phyloP scores from a whole-genome alignment of 2,888 invertebrate species.

The Dinocampus coccinellae region DNA sequence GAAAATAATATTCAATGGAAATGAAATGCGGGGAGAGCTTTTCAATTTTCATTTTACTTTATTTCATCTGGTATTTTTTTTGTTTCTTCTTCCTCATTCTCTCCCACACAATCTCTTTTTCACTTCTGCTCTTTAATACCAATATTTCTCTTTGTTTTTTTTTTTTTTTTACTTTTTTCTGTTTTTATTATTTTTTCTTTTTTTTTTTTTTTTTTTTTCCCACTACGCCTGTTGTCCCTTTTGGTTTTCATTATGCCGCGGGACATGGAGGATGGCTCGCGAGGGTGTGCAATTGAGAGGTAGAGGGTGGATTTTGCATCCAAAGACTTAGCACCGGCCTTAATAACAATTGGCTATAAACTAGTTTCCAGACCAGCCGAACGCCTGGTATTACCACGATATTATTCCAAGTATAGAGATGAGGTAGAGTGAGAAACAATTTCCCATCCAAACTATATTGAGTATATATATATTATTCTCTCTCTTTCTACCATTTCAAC shows the following conservation, averaged over 20 bases:
- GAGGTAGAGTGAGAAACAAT: constrained; percentile 34
- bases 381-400: constrained; percentile 58
- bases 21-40: constrained; percentile 14
- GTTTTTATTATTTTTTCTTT: constrained; percentile 5
- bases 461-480: background rate
- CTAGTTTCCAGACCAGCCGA: constrained; percentile 51
- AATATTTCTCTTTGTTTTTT: constrained; percentile 14
- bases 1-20: constrained; percentile 8
- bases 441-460: constrained; percentile 14
- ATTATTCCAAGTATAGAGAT: constrained; percentile 55
- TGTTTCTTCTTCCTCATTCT: constrained; percentile 6
- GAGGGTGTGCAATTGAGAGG: constrained; percentile 25
- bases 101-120: too few relatives aligned
- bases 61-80: constrained; percentile 10
- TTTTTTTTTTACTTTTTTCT: constrained; percentile 26
- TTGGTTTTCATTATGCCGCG: constrained; percentile 41
- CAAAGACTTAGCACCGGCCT: constrained; percentile 52
- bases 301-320: constrained; percentile 28
- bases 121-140: background rate
- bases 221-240: constrained; percentile 8
- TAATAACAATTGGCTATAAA: constrained; percentile 65
- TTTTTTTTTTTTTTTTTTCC: constrained; percentile 29
- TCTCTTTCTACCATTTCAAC: constrained; percentile 29
- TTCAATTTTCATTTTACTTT: constrained; percentile 7
- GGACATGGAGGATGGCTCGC: constrained; percentile 5